Percentiles rank a stretch among this genome's conserved stretches.
Evolutionary conservation across 2,113 vertebrate genomes (phyloP).

Genomic region (Fulmarus glacialis): DNA sequence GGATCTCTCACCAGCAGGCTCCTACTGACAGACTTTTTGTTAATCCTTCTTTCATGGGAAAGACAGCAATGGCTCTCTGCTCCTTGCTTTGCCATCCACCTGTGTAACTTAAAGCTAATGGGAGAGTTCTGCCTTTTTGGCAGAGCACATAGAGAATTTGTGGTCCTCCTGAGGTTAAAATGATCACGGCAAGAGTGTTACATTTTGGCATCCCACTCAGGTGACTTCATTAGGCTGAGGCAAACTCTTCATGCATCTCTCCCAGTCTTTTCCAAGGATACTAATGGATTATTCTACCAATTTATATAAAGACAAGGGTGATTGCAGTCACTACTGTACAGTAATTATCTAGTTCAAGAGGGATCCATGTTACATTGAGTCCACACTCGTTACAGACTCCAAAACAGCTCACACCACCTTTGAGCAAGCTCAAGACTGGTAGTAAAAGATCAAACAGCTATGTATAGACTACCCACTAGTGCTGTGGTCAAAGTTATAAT

Average conservation of each 20-base stretch:
- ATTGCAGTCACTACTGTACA: not conserved
- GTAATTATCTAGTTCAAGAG: not conserved
- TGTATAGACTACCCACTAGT: not conserved
- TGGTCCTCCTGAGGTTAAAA: not conserved
- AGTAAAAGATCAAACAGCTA: not conserved
- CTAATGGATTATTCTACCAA: not conserved
- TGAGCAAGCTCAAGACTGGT: not conserved
- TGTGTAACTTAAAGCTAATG: not conserved
- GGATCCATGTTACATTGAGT: not conserved
- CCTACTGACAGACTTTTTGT: slow-evolving; percentile 35
- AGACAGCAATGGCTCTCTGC: not conserved
- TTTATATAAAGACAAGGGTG: not conserved
- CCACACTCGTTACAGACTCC: not conserved
- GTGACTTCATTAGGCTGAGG: not conserved
- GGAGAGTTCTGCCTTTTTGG: not conserved
- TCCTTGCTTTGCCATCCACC: not conserved
- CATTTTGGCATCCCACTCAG: not conserved
- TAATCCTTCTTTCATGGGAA: not conserved
- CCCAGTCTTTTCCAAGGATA: not conserved
- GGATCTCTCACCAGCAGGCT: slow-evolving; percentile 45
- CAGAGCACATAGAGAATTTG: not conserved
- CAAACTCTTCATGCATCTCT: not conserved
- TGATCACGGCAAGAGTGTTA: not conserved
- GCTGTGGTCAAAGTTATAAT: not conserved
- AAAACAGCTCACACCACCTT: not conserved